Conservation (phyloP, 2,797 vertebrate genomes). For the Stomatorhinus walkeri region DNA sequence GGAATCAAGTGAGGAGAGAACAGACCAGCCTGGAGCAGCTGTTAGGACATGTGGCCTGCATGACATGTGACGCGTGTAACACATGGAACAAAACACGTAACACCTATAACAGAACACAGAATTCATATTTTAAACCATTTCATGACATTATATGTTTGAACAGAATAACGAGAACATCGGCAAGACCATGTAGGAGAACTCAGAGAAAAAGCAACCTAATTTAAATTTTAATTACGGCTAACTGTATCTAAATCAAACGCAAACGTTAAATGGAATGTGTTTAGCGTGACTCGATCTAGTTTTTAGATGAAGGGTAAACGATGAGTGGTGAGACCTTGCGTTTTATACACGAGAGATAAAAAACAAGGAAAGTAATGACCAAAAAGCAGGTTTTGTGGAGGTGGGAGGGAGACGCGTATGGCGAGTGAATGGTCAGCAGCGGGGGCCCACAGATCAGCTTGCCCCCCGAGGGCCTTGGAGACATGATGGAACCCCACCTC, state of each 20-base stretch:
- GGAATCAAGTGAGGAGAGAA: neutral
- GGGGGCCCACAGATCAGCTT: neutral
- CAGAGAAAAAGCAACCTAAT: neutral
- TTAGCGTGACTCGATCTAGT: neutral
- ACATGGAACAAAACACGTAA: neutral
- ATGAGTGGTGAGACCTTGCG: neutral
- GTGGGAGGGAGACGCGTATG: neutral
- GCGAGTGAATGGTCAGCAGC: neutral
- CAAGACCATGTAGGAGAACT: neutral
- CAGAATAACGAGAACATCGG: neutral
- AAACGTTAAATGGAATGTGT: neutral
- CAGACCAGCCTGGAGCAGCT: neutral
- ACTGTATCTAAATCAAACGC: neutral
- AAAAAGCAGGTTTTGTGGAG: neutral
- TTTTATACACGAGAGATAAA: neutral
- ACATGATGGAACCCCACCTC: conserved; percentile 5
- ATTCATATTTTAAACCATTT: neutral
- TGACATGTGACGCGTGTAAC: neutral
- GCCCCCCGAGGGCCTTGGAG: neutral
- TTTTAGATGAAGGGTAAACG: neutral
- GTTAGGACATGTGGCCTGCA: neutral
- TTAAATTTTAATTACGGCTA: neutral
- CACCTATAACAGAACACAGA: neutral
- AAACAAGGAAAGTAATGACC: neutral
- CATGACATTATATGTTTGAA: neutral